Evolutionary conservation across 2,797 vertebrate species (phyloP), one percentile per base, ranked within the genome.

Genomic region (Myotis vivesi): DNA sequence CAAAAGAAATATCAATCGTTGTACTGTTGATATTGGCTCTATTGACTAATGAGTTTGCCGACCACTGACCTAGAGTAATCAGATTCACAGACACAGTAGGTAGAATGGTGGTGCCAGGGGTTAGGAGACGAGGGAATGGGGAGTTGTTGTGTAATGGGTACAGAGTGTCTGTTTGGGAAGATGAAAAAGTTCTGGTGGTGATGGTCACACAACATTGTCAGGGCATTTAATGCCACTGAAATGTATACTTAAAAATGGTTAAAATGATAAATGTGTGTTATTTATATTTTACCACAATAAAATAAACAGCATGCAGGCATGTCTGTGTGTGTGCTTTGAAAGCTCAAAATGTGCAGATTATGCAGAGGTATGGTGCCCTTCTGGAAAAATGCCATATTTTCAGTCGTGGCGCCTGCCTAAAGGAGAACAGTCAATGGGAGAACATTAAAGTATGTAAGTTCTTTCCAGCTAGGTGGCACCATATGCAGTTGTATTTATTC

Each of bases 141-240:
- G 7, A 64, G 30, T 46, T 55, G 36, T 7, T 36, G 23, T 44
- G 59, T n/a, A 55, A n/a, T 10, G 12, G 12, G 12, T 36, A 7
- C 46, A 80, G 51, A 36, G 80, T 46, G 59, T 93, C 87, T 93
- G 20, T 81, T 69, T 66, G 81, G 44, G 86, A 89, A 85, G 49
- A 76, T 46, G 30, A 30, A 86, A 71, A 79, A 5, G 22, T 91
- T 30, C 79, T 2, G 20, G 55, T 51, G 0, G 15, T 75, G 44
- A 77, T 38, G n/a, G 6, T 16, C 41, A 11, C 4, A 55, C 25
- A 23, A 23, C 0, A 38, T 9, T 44, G 30, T 55, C 59, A n/a
- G 3, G 33, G 15, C 87, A 6, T 49, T 85, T 77, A 76, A 73
- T 59, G 16, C 25, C 38, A 19, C 9, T 38, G 64, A 75, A 57